Base-by-base conservation (phyloP, 2,113 vertebrate genomes). In the Entomyzon cyanotis region DNA sequence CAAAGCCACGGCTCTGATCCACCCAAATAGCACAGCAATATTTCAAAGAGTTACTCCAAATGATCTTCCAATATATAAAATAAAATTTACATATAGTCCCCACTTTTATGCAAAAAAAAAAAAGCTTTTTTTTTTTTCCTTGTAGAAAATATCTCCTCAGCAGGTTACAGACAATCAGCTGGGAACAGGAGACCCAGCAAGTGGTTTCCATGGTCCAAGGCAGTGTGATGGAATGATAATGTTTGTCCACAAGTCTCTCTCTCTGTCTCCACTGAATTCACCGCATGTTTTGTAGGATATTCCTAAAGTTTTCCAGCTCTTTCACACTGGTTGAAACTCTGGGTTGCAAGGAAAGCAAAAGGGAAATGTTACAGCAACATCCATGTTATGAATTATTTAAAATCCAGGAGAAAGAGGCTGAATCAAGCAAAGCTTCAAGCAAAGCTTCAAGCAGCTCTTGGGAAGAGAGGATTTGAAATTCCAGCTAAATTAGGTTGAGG, bases 311-410 rank as follows among this genome's bases (percentile, higher is more conserved):
- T 92, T 99, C 97, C 97, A 99, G 94, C 96, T 99, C 99, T 95
- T 96, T 97, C 84, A 99, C 77, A 12, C 99, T 99, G 5, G 99
- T 99, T 65, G 99, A 99, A 96, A 99, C 98, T 97, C 99, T 99
- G 97, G 3, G 91, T 84, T 84, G 20, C 77, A n/a, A 96, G 94
- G 81, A 58, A 79, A 55, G 56, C 23, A 31, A 49, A 69, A 50
- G 28, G 77, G 53, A 79, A 62, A 50, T 0, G 0, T 85, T 6
- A 35, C 27, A 94, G 89, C 50, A 21, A 15, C 17, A 2, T 1
- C 13, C 2, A 8, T 1, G 11, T 2, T 1, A 3, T 15, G 12
- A 39, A 49, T 70, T 41, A 35, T 28, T 88, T 25, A 65, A 76
- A 58, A 75, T 22, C 49, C 7, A 20, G 27, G 42, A 84, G 73